Evolutionary conservation across 2,888 invertebrate genomes (phyloP).

Genomic region (Tiliacea citrago): DNA sequence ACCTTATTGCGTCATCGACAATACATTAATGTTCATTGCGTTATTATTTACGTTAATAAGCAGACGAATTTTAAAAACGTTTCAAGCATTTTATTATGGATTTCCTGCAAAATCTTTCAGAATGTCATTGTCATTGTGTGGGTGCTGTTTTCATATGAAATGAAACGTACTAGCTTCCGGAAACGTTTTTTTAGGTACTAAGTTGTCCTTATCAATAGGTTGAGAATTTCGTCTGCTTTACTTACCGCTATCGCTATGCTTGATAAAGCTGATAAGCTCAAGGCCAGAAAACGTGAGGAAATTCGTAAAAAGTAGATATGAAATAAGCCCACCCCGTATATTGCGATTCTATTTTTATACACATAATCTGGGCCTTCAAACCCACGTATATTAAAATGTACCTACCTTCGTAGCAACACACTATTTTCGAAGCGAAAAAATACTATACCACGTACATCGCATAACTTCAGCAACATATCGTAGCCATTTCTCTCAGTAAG

Average conservation of each 20-base stretch:
- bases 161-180: background rate
- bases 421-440: conserved; percentile 39
- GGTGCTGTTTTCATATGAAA: background rate
- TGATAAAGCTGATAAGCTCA: background rate
- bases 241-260: no score
- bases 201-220: background rate
- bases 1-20: no score
- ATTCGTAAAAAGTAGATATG: background rate
- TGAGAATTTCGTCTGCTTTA: background rate
- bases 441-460: conserved; percentile 43
- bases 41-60: background rate
- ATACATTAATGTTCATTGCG: background rate
- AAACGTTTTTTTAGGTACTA: background rate
- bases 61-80: background rate
- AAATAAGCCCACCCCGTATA: conserved; percentile 1
- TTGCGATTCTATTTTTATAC: conserved; percentile 6
- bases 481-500: conserved; percentile 45
- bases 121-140: background rate
- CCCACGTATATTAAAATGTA: conserved; percentile 4
- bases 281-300: background rate
- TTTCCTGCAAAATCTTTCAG: background rate
- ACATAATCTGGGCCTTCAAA: conserved; percentile 13
- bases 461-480: conserved; percentile 50
- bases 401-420: conserved; percentile 12
- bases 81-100: background rate